Conservation (phyloP, 2,113 vertebrate species). For the Hippopotamus amphibius region DNA sequence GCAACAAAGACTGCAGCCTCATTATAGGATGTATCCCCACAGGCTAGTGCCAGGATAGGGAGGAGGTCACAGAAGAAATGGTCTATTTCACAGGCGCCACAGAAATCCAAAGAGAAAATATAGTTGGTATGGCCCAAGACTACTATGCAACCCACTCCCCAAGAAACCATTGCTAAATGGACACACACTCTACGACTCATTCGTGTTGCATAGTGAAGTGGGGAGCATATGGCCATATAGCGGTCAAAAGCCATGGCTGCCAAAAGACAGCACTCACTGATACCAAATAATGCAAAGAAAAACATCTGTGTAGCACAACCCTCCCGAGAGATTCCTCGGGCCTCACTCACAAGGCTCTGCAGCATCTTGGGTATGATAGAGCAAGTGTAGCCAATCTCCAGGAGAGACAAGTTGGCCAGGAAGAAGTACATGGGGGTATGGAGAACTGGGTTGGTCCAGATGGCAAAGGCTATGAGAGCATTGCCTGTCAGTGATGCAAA, state of each 20-base stretch:
- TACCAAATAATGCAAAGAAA: conserved; percentile 68
- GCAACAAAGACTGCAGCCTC: conserved; percentile 46
- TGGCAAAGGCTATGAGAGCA: conserved; percentile 48
- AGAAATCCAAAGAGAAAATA: conserved; percentile 74
- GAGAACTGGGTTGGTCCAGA: background rate
- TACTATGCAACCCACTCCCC: conserved; percentile 56
- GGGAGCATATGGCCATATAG: conserved; percentile 54
- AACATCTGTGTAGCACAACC: conserved; percentile 76
- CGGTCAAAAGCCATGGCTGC: conserved; percentile 71
- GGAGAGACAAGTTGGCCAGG: conserved; percentile 73
- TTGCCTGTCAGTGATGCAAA: conserved; percentile 57
- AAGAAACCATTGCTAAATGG: conserved; percentile 30
- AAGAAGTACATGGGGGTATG: conserved; percentile 78
- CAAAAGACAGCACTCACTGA: conserved; percentile 69
- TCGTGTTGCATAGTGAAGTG: conserved; percentile 1
- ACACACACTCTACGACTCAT: conserved; percentile 34
- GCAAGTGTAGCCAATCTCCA: conserved; percentile 71
- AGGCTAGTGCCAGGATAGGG: conserved; percentile 67
- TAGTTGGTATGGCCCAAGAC: conserved; percentile 66
- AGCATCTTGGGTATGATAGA: conserved; percentile 72
- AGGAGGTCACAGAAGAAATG: conserved; percentile 80
- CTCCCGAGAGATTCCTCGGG: conserved; percentile 58
- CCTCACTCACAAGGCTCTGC: conserved; percentile 58
- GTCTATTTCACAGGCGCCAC: conserved; percentile 71
- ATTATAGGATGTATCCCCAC: conserved; percentile 62